Base-by-base conservation (phyloP, 1,140 invertebrate genomes). In the Camponotus pennsylvanicus region DNA sequence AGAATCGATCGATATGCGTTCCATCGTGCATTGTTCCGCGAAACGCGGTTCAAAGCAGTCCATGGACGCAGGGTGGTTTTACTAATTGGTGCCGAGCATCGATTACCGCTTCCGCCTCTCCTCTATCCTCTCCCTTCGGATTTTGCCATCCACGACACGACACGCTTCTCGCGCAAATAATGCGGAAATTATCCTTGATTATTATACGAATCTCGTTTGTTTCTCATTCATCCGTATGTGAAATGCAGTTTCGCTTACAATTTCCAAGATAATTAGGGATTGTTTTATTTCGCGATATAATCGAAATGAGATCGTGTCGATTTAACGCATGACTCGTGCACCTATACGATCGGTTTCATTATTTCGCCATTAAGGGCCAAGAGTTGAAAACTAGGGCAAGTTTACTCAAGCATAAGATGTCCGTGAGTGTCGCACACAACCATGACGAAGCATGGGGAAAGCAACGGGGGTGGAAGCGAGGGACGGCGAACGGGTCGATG, bases 31-130 rank as follows among this genome's bases (percentile, higher is more conserved):
- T 93, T 92, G 90, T 92, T 93, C 89, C 84, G 88, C 84, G 88
- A 91, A 89, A 73, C 86, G 15, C 49, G 85, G 78, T 80, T 90
- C 88, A 89, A 89, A 89, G 87, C 88, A 71, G 89, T 89, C 88
- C 89, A 18, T n/a, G 79, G 88, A 70, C 87, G 88, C 89, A 89
- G 92, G 91, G 89, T 92, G 92, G 90, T 92, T 93, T 93, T 92
- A 89, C 91, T 93, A 93, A 93, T 93, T 93, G 92, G 90, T 90
- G 89, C 91, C 87, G 90, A 91, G 91, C 92, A 93, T 91, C 91
- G 92, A 93, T 92, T 93, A 93, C 90, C 90, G 80, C 85, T 86
- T 86, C 79, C 85, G 79, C 45, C 80, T 15, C 49, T 49, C 45
- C 11, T 76, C 27, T 27, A 71, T 84, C 71, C 73, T 80, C 63